These are phyloP conservation scores for Epistrophella euchroma DNA, from an alignment of 2,888 invertebrate genomes.

Conservation along the genomic window DNA sequence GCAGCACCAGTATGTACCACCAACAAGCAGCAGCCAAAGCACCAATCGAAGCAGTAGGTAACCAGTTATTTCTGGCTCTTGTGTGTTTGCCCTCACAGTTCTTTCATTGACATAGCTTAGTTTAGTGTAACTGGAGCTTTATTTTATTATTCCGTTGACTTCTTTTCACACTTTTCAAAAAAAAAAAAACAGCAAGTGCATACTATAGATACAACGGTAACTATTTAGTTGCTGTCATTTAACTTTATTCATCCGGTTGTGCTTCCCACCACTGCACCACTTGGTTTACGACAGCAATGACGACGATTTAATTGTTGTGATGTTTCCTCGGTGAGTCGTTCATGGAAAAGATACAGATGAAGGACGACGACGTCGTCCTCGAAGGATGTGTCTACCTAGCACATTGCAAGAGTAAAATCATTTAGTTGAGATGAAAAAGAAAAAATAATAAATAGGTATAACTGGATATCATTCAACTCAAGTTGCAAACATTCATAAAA, in stretches of 20 bases:
- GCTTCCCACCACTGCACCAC: constrained; percentile 20
- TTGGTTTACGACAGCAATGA: constrained; percentile 20
- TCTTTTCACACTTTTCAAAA: constrained; percentile 29
- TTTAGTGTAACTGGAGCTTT: constrained; percentile 58
- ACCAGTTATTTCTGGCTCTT: constrained; percentile 45
- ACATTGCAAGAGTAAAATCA: constrained; percentile 36
- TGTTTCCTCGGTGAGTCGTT: constrained; percentile 26
- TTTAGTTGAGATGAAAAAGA: neutral
- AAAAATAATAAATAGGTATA: constrained; percentile 1
- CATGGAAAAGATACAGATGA: constrained; percentile 21
- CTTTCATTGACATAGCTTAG: constrained; percentile 41
- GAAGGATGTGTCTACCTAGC: constrained; percentile 21
- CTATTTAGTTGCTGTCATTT: constrained; percentile 51
- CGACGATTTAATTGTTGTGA: constrained; percentile 61
- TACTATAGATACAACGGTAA: constrained; percentile 20
- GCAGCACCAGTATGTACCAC: constrained; percentile 10
- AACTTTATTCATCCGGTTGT: constrained; percentile 38
- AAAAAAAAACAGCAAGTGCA: constrained; percentile 21
- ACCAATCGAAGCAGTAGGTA: constrained; percentile 43
- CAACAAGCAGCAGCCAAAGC: constrained; percentile 30
- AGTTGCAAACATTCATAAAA: constrained; percentile 18
- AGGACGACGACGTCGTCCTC: neutral
- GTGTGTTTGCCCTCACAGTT: constrained; percentile 39
- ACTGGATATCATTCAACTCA: constrained; percentile 50
- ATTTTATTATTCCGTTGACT: constrained; percentile 47